phyloP scores from a whole-genome alignment of 2,888 invertebrate species.

The Agriotes lineatus region DNA sequence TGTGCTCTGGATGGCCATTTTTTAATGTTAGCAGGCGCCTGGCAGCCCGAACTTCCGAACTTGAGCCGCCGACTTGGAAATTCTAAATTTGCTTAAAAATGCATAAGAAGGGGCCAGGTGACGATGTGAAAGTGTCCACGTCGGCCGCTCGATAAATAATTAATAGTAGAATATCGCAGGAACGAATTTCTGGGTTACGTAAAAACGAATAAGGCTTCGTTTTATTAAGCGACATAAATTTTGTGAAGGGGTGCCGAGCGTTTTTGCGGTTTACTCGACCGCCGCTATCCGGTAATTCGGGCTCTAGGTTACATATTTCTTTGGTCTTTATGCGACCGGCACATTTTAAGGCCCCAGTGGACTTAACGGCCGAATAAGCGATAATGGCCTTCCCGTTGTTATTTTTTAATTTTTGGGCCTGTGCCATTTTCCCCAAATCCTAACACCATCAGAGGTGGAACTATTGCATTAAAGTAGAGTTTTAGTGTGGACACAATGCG shows the following conservation, averaged over 20 bases:
- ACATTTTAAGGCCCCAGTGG: constrained; percentile 13
- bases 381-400: background rate
- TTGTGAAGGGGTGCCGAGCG: constrained; percentile 39
- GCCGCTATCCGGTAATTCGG: constrained; percentile 31
- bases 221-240: constrained; percentile 45
- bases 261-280: constrained; percentile 37
- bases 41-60: background rate
- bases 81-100: background rate
- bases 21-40: background rate
- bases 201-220: constrained; percentile 32
- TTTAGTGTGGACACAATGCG: too few relatives aligned
- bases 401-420: background rate
- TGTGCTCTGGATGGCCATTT: constrained; percentile 9
- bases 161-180: constrained; percentile 24
- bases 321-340: constrained; percentile 11
- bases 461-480: too few relatives aligned
- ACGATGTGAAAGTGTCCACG: too few relatives aligned
- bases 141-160: constrained; percentile 4
- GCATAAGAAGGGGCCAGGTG: too few relatives aligned
- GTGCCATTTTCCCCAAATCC: background rate
- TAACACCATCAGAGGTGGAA: background rate
- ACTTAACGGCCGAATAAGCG: constrained; percentile 8
- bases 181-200: constrained; percentile 33
- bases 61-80: too few relatives aligned
- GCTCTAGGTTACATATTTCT: constrained; percentile 35